These are phyloP conservation scores for Phyllopteryx taeniolatus DNA, from an alignment of 2,113 vertebrate species.

Conservation along the genomic window DNA sequence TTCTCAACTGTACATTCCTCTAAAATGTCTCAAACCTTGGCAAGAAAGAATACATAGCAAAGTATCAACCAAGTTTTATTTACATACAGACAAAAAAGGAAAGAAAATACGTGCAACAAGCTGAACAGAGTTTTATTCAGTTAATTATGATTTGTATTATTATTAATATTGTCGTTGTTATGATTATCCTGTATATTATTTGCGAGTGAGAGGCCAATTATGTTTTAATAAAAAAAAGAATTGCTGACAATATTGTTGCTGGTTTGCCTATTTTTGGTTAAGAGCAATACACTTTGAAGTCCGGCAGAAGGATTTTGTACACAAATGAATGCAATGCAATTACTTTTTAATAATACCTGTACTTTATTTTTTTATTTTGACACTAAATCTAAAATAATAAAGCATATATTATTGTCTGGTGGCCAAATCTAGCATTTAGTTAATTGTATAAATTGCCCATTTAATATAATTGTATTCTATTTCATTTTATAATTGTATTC, in stretches of 20 bases:
- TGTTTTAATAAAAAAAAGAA: conserved; percentile 70
- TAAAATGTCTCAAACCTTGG: conserved; percentile 59
- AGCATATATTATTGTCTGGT: no score
- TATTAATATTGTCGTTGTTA: conserved; percentile 53
- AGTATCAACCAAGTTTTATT: conserved; percentile 39
- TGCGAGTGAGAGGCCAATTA: conserved; percentile 62
- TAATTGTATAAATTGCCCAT: no score
- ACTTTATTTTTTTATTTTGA: no score
- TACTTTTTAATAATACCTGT: background rate
- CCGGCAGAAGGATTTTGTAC: background rate
- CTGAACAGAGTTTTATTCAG: conserved; percentile 39
- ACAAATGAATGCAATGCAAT: background rate
- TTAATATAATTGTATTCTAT: no score
- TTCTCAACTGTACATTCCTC: conserved; percentile 69
- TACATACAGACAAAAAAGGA: conserved; percentile 43
- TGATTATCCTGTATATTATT: conserved; percentile 68
- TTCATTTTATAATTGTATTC: no score
- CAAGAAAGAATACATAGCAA: conserved; percentile 47
- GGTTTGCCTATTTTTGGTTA: conserved; percentile 6
- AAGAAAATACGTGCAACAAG: conserved; percentile 34
- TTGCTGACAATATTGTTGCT: conserved; percentile 11
- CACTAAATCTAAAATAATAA: no score
- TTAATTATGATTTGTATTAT: conserved; percentile 54
- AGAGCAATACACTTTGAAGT: background rate
- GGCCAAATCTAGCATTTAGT: no score